Conservation (phyloP, 2,888 invertebrate species). For the Limnephilus lunatus region DNA sequence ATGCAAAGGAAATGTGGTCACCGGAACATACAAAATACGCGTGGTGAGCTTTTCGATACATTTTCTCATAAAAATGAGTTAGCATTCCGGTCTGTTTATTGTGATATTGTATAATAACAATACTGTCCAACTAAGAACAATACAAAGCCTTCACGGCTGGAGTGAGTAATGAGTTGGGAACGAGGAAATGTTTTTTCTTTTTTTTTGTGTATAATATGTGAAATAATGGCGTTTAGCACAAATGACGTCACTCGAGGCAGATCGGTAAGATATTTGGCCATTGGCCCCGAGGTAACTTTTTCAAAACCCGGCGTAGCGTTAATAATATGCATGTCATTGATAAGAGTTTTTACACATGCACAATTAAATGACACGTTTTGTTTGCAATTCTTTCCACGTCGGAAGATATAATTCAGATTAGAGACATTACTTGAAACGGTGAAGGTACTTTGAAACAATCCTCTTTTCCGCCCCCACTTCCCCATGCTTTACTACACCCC, state of each 20-base stretch:
- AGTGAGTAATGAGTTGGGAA: background rate
- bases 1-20: background rate
- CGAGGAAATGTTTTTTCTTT: background rate
- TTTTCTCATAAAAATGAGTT: background rate
- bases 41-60: background rate
- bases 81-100: slow-evolving; percentile 2
- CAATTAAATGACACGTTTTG: background rate
- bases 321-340: background rate
- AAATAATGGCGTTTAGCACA: background rate
- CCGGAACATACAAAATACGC: background rate
- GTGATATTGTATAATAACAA: background rate
- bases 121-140: background rate
- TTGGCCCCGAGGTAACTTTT: background rate
- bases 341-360: background rate
- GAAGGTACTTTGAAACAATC: no score
- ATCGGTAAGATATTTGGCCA: background rate
- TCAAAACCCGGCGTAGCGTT: background rate
- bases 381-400: background rate
- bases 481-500: background rate
- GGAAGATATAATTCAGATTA: background rate
- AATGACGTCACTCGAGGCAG: background rate
- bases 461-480: background rate
- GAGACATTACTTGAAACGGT: background rate
- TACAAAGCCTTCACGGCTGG: background rate
- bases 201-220: background rate